Conservation (phyloP, 1,140 invertebrate genomes). For the Drosophila arizonae region DNA sequence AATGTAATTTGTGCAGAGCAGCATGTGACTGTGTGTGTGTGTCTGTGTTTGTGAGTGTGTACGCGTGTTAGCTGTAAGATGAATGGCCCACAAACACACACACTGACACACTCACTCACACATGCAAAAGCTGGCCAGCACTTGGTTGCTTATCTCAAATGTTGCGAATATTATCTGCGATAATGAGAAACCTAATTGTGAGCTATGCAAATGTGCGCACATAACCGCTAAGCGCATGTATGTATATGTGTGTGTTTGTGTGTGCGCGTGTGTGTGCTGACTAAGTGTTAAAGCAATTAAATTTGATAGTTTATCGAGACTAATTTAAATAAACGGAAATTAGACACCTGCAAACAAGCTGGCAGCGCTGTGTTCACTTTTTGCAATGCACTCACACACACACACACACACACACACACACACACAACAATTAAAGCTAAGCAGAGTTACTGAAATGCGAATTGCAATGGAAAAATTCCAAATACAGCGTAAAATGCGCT, state of each 20-base stretch:
- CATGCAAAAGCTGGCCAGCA: slow-evolving; percentile 51
- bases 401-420: background rate
- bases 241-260: no score
- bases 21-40: background rate
- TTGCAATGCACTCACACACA: slow-evolving; percentile 2
- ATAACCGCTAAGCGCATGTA: slow-evolving; percentile 28
- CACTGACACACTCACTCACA: background rate
- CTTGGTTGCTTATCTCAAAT: slow-evolving; percentile 66
- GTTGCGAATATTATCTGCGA: slow-evolving; percentile 75
- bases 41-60: background rate
- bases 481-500: background rate
- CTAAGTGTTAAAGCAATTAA: slow-evolving; percentile 72
- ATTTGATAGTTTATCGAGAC: slow-evolving; percentile 68
- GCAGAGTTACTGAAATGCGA: slow-evolving; percentile 17
- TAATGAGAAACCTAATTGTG: slow-evolving; percentile 79
- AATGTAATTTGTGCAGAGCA: slow-evolving; percentile 44
- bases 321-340: slow-evolving; percentile 79
- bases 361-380: slow-evolving; percentile 6
- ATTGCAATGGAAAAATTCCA: background rate
- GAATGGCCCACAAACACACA: slow-evolving; percentile 33
- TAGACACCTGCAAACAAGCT: slow-evolving; percentile 34
- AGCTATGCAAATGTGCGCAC: slow-evolving; percentile 69
- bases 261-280: slow-evolving; percentile 9
- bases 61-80: slow-evolving; percentile 24
- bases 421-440: slow-evolving; percentile 23